phyloP scores from a whole-genome alignment of 2,888 invertebrate species.

The Lithophane leautieri region DNA sequence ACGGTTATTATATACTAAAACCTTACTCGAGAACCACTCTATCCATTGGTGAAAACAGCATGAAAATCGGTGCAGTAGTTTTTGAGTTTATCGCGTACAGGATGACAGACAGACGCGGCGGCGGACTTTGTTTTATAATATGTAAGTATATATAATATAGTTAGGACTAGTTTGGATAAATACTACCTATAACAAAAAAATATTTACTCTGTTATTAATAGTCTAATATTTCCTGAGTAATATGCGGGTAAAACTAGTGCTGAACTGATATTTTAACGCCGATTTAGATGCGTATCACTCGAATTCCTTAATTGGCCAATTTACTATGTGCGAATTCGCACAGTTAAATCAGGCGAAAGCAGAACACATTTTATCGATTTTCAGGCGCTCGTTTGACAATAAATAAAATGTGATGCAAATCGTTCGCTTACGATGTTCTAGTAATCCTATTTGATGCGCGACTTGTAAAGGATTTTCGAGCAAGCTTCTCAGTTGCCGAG shows the following conservation, averaged over 20 bases:
- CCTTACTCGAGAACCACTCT: too few species aligned
- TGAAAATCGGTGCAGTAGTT: too few species aligned
- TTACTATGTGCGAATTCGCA: slow-evolving; percentile 10
- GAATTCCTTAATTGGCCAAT: slow-evolving; percentile 33
- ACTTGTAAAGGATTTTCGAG: slow-evolving; percentile 20
- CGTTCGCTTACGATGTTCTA: slow-evolving; percentile 32
- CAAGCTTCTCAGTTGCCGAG: not conserved
- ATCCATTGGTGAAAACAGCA: too few species aligned
- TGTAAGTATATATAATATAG: too few species aligned
- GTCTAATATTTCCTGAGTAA: not conserved
- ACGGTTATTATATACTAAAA: too few species aligned
- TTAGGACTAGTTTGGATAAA: too few species aligned
- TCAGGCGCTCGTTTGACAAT: slow-evolving; percentile 10
- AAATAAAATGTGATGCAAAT: slow-evolving; percentile 44
- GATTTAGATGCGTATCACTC: not conserved
- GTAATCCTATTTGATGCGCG: slow-evolving; percentile 35
- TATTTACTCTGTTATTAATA: slow-evolving; percentile 1
- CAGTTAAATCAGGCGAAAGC: slow-evolving; percentile 14
- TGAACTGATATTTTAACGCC: not conserved
- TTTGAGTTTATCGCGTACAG: too few species aligned
- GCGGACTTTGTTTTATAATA: too few species aligned
- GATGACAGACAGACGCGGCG: too few species aligned
- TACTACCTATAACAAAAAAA: not conserved
- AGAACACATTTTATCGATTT: slow-evolving; percentile 22
- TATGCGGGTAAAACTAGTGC: not conserved